Conservation (phyloP, 2,113 vertebrate genomes). For the Turdus rufiventris region DNA sequence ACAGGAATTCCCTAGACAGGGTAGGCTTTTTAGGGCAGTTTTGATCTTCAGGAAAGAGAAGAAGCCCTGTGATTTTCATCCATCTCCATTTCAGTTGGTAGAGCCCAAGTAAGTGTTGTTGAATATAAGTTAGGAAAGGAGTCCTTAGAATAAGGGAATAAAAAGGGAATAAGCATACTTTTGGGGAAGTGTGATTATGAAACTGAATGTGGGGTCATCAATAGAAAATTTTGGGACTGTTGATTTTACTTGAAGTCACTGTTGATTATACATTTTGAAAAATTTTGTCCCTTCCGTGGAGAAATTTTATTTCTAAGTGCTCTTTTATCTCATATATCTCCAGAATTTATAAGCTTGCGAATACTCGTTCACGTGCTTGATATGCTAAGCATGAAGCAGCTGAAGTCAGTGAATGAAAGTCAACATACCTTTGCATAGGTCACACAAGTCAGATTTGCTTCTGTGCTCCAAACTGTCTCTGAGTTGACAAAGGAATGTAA, state of each 20-base stretch:
- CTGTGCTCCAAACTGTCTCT: background rate
- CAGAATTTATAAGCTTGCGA: background rate
- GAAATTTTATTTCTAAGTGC: background rate
- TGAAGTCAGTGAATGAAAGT: background rate
- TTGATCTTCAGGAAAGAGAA: background rate
- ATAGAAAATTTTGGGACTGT: background rate
- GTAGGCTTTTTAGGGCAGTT: background rate
- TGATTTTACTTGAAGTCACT: background rate
- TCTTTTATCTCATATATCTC: background rate
- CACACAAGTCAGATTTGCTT: background rate
- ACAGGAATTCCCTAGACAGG: background rate
- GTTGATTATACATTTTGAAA: background rate
- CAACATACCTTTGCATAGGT: background rate
- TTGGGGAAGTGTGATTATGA: background rate
- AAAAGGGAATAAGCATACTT: background rate
- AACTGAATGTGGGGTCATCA: background rate
- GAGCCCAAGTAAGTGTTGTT: background rate
- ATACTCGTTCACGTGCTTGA: background rate
- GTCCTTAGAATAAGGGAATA: background rate
- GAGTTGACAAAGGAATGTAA: constrained; percentile 23
- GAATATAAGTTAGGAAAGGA: background rate
- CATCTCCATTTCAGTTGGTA: background rate
- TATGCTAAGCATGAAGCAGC: background rate
- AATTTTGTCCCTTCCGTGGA: background rate
- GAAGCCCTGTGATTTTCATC: background rate